Percentiles rank a stretch among this genome's conserved stretches.
These are phyloP conservation scores for Cryptotis parvus DNA, from an alignment of 2,113 vertebrate genomes.

Conservation along the genomic window DNA sequence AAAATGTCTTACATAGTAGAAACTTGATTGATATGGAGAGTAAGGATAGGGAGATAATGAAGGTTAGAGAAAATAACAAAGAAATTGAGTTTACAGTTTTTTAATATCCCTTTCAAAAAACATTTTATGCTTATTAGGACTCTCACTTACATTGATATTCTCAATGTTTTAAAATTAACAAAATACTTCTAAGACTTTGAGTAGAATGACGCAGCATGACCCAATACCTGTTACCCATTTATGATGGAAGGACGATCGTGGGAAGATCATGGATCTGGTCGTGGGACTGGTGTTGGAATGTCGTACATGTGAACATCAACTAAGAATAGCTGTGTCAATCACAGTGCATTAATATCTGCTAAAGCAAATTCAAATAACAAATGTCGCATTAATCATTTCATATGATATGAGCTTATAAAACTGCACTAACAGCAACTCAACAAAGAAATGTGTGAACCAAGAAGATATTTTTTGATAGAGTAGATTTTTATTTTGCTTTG, in stretches of 20 bases:
- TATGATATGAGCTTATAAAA: constrained; percentile 17
- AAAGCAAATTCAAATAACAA: background rate
- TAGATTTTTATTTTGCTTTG: constrained; percentile 60
- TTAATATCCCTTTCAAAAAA: background rate
- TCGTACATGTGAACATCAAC: too few species aligned
- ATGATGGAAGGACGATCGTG: background rate
- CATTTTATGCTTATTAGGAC: background rate
- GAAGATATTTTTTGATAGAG: constrained; percentile 34
- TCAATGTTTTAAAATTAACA: constrained; percentile 35
- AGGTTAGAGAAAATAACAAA: background rate
- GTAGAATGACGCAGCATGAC: background rate
- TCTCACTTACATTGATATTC: constrained; percentile 4
- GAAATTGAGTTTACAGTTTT: background rate
- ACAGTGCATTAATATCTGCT: too few species aligned
- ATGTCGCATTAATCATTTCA: background rate
- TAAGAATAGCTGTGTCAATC: too few species aligned
- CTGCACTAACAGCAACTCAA: background rate
- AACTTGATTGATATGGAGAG: background rate
- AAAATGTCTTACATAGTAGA: too few species aligned
- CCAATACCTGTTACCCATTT: background rate
- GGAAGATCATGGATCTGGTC: too few species aligned
- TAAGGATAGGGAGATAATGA: background rate
- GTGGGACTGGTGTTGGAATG: too few species aligned
- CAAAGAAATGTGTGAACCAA: constrained; percentile 44
- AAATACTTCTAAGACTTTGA: constrained; percentile 1